These are phyloP conservation scores for Drosophila eohydei DNA, from an alignment of 2,888 invertebrate species.

Conservation along the genomic window DNA sequence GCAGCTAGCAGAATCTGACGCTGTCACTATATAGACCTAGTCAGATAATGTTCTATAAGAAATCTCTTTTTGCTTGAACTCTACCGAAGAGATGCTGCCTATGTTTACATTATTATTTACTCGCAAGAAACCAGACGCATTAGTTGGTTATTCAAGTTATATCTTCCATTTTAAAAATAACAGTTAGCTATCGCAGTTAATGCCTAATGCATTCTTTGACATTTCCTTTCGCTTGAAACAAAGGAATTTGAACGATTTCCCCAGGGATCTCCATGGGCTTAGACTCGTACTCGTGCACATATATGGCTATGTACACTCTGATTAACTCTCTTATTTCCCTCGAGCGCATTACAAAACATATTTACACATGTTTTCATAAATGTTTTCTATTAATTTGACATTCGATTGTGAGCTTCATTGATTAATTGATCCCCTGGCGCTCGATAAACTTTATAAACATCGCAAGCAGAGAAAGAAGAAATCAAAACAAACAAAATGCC, in stretches of 20 bases:
- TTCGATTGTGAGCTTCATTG: slow-evolving; percentile 32
- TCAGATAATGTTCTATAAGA: not conserved
- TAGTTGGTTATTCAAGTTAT: not conserved
- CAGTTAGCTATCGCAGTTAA: not conserved
- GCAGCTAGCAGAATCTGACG: not conserved
- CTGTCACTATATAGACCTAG: not conserved
- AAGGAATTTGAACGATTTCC: slow-evolving; percentile 4
- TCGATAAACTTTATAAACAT: slow-evolving; percentile 40
- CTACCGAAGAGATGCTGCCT: too few relatives aligned
- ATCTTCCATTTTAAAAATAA: too few relatives aligned
- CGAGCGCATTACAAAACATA: slow-evolving; percentile 17
- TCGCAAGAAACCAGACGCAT: not conserved
- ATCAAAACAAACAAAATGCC: slow-evolving; percentile 10
- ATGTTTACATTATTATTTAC: not conserved
- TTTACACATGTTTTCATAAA: not conserved
- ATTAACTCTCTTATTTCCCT: slow-evolving; percentile 15
- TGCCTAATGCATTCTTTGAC: not conserved
- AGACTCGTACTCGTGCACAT: not conserved
- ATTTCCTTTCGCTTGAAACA: not conserved
- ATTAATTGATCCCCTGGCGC: slow-evolving; percentile 51
- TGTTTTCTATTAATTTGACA: slow-evolving; percentile 35
- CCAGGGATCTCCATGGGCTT: not conserved
- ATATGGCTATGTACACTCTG: not conserved
- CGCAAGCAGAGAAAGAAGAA: slow-evolving; percentile 7
- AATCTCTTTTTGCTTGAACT: not conserved